Base-by-base conservation (phyloP, 2,113 vertebrate species). In the Balaeniceps rex region DNA sequence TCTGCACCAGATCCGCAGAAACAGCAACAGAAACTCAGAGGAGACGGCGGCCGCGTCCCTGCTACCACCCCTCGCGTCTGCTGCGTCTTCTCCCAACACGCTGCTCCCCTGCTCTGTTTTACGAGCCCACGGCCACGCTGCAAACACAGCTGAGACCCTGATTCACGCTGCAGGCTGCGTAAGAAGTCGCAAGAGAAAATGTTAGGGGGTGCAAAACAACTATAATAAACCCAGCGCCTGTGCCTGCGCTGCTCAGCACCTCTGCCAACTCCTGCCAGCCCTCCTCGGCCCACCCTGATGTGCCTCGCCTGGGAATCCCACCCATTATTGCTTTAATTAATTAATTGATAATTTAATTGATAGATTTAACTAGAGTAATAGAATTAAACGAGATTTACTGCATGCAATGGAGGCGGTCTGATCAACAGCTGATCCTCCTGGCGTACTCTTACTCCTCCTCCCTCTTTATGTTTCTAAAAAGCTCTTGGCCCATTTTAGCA, bases 21-120 rank as follows among this genome's bases (percentile, higher is more conserved):
- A 58, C 49, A 9, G 44, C 61, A 18, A 46, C 36, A 16, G 44
- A 19, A 61, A 34, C 36, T 51, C 66, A 8, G 65, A 51, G 14
- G 60, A 1, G 3, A 31, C 3, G 12, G 69, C 4, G 21, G n/a
- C 26, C 7, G 0, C 4, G 5, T 34, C 31, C 24, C 54, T 40
- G 28, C 36, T 16, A 12, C 25, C 58, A 8, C 23, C 31, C 46
- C 5, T 10, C 1, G 2, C 0, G 0, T 7, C 25, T 51, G 26
- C 83, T 65, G 40, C n/a, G 4, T 5, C 12, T 33, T 31, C 78
- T 36, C 74, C 65, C 49, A 31, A 7, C 26, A 16, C 2, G 3
- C 26, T 64, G 33, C 76, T 70, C 57, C 44, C 51, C 15, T 8
- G 29, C 63, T 46, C 16, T 8, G 17, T 4, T 44, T 13, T 21